phyloP scores from a whole-genome alignment of 1,140 invertebrate species.

The Myzus persicae region DNA sequence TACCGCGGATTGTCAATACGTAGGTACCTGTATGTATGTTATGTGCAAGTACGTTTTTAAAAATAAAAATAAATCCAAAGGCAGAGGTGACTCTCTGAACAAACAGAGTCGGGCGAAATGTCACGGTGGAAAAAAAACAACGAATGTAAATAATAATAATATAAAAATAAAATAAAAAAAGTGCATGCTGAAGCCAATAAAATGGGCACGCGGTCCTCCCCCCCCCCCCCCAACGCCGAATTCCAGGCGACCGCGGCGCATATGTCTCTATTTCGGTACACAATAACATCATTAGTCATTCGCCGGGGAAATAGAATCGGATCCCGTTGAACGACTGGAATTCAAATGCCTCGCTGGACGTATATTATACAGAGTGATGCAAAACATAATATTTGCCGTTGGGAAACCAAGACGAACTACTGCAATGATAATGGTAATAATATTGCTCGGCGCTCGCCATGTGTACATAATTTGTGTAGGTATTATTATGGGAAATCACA shows the following conservation, averaged over 20 bases:
- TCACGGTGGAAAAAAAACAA: not conserved
- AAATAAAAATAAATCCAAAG: slow-evolving; percentile 13
- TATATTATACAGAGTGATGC: not conserved
- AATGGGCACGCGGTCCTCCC: not conserved
- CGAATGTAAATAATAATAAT: slow-evolving; percentile 31
- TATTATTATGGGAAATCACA: too few relatives aligned
- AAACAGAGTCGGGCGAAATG: slow-evolving; percentile 14
- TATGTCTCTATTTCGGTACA: slow-evolving; percentile 54
- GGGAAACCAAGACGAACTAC: not conserved
- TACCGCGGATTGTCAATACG: not conserved
- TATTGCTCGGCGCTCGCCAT: not conserved
- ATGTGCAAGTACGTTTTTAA: not conserved
- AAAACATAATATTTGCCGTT: not conserved
- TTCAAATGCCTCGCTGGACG: slow-evolving; percentile 33
- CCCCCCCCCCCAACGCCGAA: not conserved
- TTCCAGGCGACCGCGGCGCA: slow-evolving; percentile 7
- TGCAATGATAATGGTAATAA: too few relatives aligned
- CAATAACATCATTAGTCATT: slow-evolving; percentile 53
- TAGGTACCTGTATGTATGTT: not conserved
- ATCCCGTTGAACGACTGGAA: not conserved
- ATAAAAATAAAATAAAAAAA: not conserved
- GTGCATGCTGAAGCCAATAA: slow-evolving; percentile 33
- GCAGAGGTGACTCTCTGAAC: not conserved
- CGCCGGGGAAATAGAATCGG: slow-evolving; percentile 22
- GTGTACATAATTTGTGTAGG: not conserved